A percentile compares a stretch with the other conserved stretches of the same genome.
Conservation (phyloP, 2,797 vertebrate genomes). For the Tragelaphus oryx region DNA sequence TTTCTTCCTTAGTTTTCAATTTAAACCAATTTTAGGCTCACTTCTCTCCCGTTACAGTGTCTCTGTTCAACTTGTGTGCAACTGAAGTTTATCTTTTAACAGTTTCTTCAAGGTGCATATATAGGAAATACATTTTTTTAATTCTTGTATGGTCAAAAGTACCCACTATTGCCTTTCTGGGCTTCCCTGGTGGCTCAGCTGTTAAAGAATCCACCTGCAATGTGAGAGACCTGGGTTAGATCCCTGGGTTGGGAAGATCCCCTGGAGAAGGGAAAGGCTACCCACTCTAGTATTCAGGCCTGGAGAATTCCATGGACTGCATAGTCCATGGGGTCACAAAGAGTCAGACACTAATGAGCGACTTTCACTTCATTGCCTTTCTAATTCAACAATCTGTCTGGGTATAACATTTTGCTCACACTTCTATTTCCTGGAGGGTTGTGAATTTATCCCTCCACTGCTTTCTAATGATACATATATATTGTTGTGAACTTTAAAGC, state of each 20-base stretch:
- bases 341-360: background rate
- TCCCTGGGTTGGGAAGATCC: background rate
- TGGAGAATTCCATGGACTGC: background rate
- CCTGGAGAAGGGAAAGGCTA: background rate
- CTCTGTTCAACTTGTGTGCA: background rate
- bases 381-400: background rate
- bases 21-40: background rate
- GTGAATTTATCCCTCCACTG: background rate
- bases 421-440: background rate
- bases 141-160: background rate
- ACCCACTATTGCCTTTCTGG: background rate
- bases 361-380: background rate
- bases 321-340: background rate
- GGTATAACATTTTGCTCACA: background rate
- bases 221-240: background rate
- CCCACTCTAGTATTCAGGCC: background rate
- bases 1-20: background rate
- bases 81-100: background rate
- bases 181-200: background rate
- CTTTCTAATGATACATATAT: background rate
- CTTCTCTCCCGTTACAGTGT: background rate
- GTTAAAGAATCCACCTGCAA: background rate
- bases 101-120: background rate
- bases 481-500: background rate
- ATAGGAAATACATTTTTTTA: background rate